A percentile compares a stretch with the other conserved stretches of the same genome.
phyloP scores from a whole-genome alignment of 1,140 invertebrate genomes.

The Aphidius gifuensis region DNA sequence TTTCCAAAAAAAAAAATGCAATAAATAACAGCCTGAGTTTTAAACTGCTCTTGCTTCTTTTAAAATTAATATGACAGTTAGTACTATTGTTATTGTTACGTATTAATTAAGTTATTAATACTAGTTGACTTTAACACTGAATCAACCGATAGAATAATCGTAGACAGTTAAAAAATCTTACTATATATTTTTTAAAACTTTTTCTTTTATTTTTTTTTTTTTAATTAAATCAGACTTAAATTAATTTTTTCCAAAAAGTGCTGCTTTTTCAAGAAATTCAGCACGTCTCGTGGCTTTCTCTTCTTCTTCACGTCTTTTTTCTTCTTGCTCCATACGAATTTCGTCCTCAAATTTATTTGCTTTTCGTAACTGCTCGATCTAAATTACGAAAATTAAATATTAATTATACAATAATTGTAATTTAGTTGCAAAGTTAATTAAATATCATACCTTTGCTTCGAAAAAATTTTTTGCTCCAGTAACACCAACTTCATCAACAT shows the following conservation, averaged over 20 bases:
- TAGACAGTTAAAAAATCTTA: too few relatives aligned
- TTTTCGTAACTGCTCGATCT: constrained; percentile 78
- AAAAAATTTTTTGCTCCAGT: constrained; percentile 88
- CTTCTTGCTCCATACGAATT: constrained; percentile 83
- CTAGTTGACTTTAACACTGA: too few relatives aligned
- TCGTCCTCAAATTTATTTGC: constrained; percentile 84
- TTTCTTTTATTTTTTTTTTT: too few relatives aligned
- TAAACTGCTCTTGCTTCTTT: too few relatives aligned
- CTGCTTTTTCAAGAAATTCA: constrained; percentile 80
- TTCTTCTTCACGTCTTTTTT: constrained; percentile 73
- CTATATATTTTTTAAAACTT: too few relatives aligned
- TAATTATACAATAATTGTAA: neutral
- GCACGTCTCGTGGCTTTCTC: constrained; percentile 71
- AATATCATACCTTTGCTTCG: constrained; percentile 70
- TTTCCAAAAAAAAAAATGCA: too few relatives aligned
- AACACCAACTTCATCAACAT: constrained; percentile 85
- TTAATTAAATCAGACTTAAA: too few relatives aligned
- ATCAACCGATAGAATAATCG: too few relatives aligned
- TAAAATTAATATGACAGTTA: too few relatives aligned
- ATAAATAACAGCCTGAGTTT: too few relatives aligned
- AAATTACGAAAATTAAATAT: constrained; percentile 33
- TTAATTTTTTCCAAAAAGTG: constrained; percentile 63
- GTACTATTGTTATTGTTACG: too few relatives aligned
- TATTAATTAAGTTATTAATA: too few relatives aligned
- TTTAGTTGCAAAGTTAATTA: constrained; percentile 3